Percentiles rank a stretch among this genome's conserved stretches.
phyloP scores from a whole-genome alignment of 2,113 vertebrate species.

The Pluvianellus socialis region DNA sequence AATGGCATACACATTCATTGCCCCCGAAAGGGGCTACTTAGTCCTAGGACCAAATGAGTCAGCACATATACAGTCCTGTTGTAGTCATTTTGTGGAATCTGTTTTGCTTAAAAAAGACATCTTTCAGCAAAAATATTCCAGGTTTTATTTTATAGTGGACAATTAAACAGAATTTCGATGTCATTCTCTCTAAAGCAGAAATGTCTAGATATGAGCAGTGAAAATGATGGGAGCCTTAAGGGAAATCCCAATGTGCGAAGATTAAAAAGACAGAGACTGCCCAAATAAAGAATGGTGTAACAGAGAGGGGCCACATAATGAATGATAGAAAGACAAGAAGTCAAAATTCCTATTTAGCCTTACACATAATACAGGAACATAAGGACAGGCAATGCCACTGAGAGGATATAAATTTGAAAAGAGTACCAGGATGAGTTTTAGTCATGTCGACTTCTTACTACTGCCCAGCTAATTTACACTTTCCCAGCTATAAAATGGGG shows the following conservation, averaged over 20 bases:
- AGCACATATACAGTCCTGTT: not conserved
- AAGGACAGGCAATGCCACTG: not conserved
- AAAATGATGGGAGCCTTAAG: not conserved
- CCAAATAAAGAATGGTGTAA: not conserved
- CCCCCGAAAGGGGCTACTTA: not conserved
- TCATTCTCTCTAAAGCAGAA: not conserved
- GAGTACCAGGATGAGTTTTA: not conserved
- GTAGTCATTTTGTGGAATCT: not conserved
- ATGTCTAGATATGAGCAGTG: not conserved
- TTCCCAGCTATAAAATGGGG: not conserved
- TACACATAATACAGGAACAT: not conserved
- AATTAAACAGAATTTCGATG: not conserved
- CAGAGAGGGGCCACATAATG: not conserved
- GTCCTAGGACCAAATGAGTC: not conserved
- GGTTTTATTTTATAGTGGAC: not conserved
- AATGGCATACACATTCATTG: not conserved
- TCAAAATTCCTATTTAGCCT: not conserved
- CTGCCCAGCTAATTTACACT: not conserved
- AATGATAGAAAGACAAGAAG: not conserved
- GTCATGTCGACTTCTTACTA: not conserved
- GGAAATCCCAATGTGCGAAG: not conserved
- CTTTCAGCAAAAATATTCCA: not conserved
- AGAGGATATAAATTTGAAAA: not conserved
- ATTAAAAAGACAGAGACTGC: not conserved
- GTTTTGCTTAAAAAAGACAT: not conserved